These are phyloP conservation scores for Onychostruthus taczanowskii DNA, from an alignment of 2,113 vertebrate species.

Conservation along the genomic window DNA sequence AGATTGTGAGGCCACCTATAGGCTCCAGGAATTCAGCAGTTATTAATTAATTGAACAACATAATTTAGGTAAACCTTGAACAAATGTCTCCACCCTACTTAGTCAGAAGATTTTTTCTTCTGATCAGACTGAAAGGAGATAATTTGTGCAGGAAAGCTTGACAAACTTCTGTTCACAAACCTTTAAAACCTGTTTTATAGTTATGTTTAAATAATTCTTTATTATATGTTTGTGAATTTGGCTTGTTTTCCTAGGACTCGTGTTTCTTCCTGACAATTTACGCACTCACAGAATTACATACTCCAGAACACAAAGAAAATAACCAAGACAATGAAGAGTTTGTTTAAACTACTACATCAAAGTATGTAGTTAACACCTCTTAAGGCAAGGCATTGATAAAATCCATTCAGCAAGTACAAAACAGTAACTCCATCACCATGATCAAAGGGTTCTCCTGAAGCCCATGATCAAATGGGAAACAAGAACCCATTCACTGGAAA, in stretches of 20 bases:
- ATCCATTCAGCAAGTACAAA: not conserved
- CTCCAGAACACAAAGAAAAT: not conserved
- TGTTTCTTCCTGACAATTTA: not conserved
- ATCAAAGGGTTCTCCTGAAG: not conserved
- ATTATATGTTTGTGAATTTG: not conserved
- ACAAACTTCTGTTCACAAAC: not conserved
- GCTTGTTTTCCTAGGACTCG: not conserved
- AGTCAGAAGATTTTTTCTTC: not conserved
- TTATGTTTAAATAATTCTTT: not conserved
- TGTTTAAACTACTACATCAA: not conserved
- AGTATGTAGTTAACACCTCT: not conserved
- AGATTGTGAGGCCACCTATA: not conserved
- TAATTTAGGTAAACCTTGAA: not conserved
- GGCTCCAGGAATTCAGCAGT: not conserved
- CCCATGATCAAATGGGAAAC: not conserved
- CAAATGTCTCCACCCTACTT: not conserved
- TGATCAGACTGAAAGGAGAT: not conserved
- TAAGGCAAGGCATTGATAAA: not conserved
- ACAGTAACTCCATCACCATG: fast-evolving
- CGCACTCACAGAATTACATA: fast-evolving
- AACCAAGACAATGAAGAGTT: not conserved
- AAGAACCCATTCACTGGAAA: not conserved
- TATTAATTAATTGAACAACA: not conserved
- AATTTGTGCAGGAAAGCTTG: not conserved
- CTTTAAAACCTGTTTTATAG: not conserved